Percentiles rank a stretch among this genome's conserved stretches.
These are phyloP conservation scores for Petroica traversi DNA, from an alignment of 2,113 vertebrate species.

Conservation along the genomic window DNA sequence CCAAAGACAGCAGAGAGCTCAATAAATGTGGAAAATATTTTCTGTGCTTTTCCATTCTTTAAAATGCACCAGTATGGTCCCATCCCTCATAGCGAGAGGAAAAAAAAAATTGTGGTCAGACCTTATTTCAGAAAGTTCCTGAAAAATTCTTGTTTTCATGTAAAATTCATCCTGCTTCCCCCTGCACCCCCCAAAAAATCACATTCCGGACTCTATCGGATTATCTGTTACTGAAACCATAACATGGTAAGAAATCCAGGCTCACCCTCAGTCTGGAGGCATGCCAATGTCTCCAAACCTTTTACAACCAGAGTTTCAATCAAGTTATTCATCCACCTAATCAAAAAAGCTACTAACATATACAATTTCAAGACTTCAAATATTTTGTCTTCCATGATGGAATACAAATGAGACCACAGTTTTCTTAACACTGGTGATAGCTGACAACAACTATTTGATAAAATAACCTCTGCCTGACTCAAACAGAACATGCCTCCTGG, in stretches of 20 bases:
- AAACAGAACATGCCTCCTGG: background rate
- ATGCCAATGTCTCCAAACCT: slow-evolving; percentile 27
- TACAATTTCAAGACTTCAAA: slow-evolving; percentile 60
- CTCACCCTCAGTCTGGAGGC: slow-evolving; percentile 18
- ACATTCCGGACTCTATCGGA: background rate
- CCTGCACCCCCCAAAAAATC: background rate
- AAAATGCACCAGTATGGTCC: background rate
- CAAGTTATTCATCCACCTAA: slow-evolving; percentile 65
- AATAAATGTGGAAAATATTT: background rate
- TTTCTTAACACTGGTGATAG: background rate
- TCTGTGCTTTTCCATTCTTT: background rate
- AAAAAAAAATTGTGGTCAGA: background rate
- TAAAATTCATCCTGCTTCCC: background rate
- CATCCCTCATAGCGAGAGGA: background rate
- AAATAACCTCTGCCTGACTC: background rate
- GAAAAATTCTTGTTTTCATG: background rate
- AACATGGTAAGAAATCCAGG: background rate
- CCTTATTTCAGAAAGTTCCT: background rate
- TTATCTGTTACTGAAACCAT: background rate
- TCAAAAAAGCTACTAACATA: slow-evolving; percentile 66
- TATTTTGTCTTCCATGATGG: background rate
- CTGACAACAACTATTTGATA: background rate
- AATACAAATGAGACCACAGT: background rate
- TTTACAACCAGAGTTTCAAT: slow-evolving; percentile 43
- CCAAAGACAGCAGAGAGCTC: background rate